Conservation (phyloP, 2,888 invertebrate genomes). For the Capitulum mitella region DNA sequence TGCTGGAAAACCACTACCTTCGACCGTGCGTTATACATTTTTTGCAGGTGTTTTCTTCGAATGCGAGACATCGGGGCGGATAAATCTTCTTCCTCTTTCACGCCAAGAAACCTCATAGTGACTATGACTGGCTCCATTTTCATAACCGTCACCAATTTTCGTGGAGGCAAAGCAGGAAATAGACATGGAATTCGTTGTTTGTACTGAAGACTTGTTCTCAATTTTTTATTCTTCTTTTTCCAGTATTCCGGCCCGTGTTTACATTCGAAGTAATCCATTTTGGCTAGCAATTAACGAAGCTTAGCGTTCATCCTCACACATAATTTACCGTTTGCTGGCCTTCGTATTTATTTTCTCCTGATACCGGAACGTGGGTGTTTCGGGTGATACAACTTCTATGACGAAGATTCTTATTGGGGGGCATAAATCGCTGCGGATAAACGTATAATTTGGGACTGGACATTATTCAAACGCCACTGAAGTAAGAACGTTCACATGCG, state of each 20-base stretch:
- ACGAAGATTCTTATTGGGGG: too few species aligned
- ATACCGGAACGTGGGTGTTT: too few species aligned
- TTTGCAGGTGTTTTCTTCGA: background rate
- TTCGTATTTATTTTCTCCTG: background rate
- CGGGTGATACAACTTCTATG: too few species aligned
- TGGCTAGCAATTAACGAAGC: background rate
- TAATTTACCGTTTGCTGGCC: background rate
- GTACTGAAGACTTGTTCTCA: background rate
- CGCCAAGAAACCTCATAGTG: background rate
- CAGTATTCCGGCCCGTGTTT: slow-evolving; percentile 12
- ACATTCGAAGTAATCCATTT: slow-evolving; percentile 10
- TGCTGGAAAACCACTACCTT: slow-evolving; percentile 9
- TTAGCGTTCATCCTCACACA: background rate
- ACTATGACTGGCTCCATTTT: background rate
- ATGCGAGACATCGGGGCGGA: background rate
- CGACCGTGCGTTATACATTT: background rate
- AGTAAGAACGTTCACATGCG: too few species aligned
- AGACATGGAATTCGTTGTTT: slow-evolving; percentile 4
- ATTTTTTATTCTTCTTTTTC: background rate
- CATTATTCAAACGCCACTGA: too few species aligned
- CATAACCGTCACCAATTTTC: background rate
- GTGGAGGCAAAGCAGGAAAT: background rate
- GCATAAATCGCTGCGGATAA: too few species aligned
- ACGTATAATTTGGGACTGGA: too few species aligned
- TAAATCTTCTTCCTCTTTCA: background rate